These are phyloP conservation scores for Meloidogyne exigua DNA, from an alignment of 1,140 invertebrate genomes.

Conservation along the genomic window DNA sequence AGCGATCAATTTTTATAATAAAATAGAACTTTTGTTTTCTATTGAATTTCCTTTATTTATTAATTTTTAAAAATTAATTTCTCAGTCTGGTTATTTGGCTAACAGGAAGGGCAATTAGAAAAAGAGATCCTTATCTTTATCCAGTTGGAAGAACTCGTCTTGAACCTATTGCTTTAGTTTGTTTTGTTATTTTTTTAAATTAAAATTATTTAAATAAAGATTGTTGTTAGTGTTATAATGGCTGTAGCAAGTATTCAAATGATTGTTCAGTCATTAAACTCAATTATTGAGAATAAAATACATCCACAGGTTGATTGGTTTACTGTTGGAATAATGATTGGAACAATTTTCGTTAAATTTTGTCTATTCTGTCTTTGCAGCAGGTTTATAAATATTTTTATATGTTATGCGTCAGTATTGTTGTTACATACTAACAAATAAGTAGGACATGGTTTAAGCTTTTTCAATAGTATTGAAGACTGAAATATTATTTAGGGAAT, in stretches of 20 bases:
- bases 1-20: too few species aligned
- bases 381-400: conserved; percentile 28
- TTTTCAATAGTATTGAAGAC: too few species aligned
- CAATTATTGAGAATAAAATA: conserved; percentile 53
- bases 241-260: conserved; percentile 65
- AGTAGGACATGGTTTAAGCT: too few species aligned
- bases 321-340: conserved; percentile 64
- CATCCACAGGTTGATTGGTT: conserved; percentile 50
- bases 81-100: conserved; percentile 64
- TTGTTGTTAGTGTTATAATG: conserved; percentile 66
- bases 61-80: too few species aligned
- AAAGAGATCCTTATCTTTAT: conserved; percentile 65
- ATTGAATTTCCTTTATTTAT: too few species aligned
- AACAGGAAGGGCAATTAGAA: conserved; percentile 64
- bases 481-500: too few species aligned
- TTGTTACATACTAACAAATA: too few species aligned
- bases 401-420: too few species aligned
- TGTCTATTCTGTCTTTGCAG: conserved; percentile 64
- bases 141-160: conserved; percentile 66
- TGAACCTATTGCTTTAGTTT: conserved; percentile 66
- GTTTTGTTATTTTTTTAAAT: conserved; percentile 50
- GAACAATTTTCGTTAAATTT: conserved; percentile 65
- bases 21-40: conserved; percentile 17
- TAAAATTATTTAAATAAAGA: conserved; percentile 33
- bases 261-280: conserved; percentile 64